Evolutionary conservation across 2,113 vertebrate species (phyloP).

Genomic region (Oncorhynchus tshawytscha): DNA sequence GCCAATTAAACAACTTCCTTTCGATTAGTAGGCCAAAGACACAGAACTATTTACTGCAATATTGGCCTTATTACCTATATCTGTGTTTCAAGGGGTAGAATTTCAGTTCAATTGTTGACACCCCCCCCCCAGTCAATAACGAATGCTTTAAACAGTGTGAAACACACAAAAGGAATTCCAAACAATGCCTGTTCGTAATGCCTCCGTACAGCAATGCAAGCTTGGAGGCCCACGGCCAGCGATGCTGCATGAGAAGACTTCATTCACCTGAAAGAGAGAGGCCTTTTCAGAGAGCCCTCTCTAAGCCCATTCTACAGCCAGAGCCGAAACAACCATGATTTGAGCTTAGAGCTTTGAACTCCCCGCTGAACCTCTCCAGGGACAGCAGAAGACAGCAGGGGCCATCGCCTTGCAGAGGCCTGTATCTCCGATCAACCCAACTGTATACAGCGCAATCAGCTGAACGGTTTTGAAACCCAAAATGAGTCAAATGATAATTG

Average conservation of each 20-base stretch:
- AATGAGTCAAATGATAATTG: conserved; percentile 17
- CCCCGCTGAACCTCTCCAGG: too few species aligned
- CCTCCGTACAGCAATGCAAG: too few species aligned
- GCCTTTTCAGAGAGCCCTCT: neutral
- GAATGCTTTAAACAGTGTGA: too few species aligned
- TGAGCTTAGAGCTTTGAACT: neutral
- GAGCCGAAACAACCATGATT: neutral
- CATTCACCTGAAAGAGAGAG: neutral
- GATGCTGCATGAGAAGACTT: neutral
- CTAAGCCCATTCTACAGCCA: neutral
- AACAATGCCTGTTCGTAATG: neutral
- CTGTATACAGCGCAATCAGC: too few species aligned
- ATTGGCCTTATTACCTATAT: too few species aligned
- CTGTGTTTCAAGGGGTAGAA: too few species aligned
- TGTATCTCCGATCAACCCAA: neutral
- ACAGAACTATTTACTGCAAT: too few species aligned
- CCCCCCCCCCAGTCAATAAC: too few species aligned
- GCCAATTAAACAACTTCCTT: neutral
- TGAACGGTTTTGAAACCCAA: neutral
- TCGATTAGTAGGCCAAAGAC: neutral
- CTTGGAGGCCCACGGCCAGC: neutral
- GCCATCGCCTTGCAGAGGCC: neutral
- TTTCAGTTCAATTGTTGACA: too few species aligned
- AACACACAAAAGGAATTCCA: neutral
- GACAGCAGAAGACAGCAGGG: neutral